Base-by-base conservation (phyloP, 2,797 vertebrate genomes). In the Anniella stebbinsi region DNA sequence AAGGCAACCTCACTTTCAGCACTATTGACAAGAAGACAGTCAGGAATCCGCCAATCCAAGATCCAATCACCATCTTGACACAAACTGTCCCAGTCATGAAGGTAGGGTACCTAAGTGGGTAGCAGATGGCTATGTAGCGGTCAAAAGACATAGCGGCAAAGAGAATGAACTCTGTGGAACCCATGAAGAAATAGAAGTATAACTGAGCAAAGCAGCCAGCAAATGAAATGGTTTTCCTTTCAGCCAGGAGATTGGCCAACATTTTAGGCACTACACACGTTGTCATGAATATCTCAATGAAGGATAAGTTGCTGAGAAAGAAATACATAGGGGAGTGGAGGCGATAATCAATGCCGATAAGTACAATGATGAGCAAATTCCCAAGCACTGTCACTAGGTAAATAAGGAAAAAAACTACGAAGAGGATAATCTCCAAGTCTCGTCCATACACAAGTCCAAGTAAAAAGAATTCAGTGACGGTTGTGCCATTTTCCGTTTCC, bases 311-410 rank as follows among this genome's bases (percentile, higher is more conserved):
- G 15, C 92, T 88, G 36, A 96, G 94, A 38, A 95, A 95, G 60
- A 95, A 95, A 87, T 95, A 96, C 95, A 96, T 95, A 23, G 94
- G 93, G 5, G 91, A 93, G 67, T 96, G 95, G 57, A 95, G 94
- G 38, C 25, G 90, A 0, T 89, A 90, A 57, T 95, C 93, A 67
- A 92, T 88, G 60, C 89, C 92, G 72, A 95, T 92, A 36, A 96
- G 91, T 89, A 73, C 86, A 87, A 88, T 89, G 72, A 96, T 95
- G 30, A 94, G 91, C 30, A 91, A 7, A 12, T 96, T 96, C 38
- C 95, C 93, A 36, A 95, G 88, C 84, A 95, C 86, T 48, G 93
- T 93, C 80, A 95, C 77, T 33, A 95, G 2, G 76, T 95, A 96
- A 45, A 90, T 80, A 48, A 91, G n/a, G 48, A 96, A 88, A 72